Conservation (phyloP, 2,888 invertebrate species). For the Neria commutata region DNA sequence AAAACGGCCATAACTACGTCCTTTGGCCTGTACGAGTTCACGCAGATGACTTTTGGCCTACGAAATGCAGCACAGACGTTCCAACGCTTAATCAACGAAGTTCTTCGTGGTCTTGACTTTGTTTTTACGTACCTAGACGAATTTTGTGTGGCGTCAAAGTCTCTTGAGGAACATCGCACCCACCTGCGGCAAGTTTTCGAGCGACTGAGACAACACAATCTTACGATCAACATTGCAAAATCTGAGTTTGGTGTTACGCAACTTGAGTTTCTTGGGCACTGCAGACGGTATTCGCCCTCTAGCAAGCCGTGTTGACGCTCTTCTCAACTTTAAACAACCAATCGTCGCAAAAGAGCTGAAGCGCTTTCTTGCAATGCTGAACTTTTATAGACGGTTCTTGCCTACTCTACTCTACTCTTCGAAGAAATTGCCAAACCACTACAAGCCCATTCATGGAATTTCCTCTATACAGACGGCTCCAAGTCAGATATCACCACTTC, state of each 20-base stretch:
- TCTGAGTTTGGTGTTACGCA: background rate
- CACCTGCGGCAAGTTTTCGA: slow-evolving; percentile 1
- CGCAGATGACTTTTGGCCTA: slow-evolving; percentile 1
- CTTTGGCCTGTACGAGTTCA: background rate
- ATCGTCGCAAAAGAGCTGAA: too few relatives aligned
- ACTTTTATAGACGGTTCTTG: slow-evolving; percentile 23
- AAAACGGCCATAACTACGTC: background rate
- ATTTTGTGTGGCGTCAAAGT: background rate
- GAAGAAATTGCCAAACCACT: too few relatives aligned
- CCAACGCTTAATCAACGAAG: background rate
- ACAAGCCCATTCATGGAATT: too few relatives aligned
- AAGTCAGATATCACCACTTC: too few relatives aligned
- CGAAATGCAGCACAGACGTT: slow-evolving; percentile 7
- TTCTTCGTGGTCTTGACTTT: background rate
- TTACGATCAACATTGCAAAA: slow-evolving; percentile 1
- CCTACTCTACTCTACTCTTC: too few relatives aligned
- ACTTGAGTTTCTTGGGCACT: background rate
- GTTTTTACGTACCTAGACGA: slow-evolving; percentile 1
- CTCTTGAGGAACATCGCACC: background rate
- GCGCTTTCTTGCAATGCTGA: too few relatives aligned
- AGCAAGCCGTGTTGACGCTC: too few relatives aligned
- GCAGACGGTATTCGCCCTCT: background rate
- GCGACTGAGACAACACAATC: background rate
- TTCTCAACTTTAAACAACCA: too few relatives aligned
- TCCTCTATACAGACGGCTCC: too few relatives aligned